phyloP scores from a whole-genome alignment of 2,888 invertebrate species.

The Pharmacophagus antenor region DNA sequence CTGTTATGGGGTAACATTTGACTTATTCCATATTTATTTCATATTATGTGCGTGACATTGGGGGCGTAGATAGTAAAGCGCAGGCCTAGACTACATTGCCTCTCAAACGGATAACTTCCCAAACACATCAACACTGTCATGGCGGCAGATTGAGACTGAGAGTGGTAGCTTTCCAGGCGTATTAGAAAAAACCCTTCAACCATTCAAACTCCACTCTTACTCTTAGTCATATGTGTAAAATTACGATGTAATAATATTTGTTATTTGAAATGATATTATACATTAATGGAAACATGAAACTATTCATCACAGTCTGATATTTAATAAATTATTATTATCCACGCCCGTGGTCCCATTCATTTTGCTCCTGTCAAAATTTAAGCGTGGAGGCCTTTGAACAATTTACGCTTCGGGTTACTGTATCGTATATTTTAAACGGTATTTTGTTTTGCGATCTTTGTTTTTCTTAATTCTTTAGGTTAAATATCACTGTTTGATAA shows the following conservation, averaged over 20 bases:
- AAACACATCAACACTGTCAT: too few species aligned
- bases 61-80: too few species aligned
- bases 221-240: neutral
- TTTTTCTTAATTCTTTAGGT: neutral
- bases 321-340: conserved; percentile 16
- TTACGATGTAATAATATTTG: neutral
- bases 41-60: too few species aligned
- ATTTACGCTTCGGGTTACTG: conserved; percentile 7
- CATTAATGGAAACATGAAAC: neutral
- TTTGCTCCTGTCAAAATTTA: conserved; percentile 17
- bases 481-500: neutral
- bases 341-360: conserved; percentile 10
- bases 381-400: conserved; percentile 7
- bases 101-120: too few species aligned
- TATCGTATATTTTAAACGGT: neutral
- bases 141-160: too few species aligned
- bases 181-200: too few species aligned
- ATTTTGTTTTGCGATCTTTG: neutral
- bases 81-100: too few species aligned
- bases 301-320: neutral
- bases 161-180: too few species aligned
- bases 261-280: neutral
- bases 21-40: too few species aligned
- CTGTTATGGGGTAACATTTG: too few species aligned
- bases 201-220: too few species aligned